A percentile compares a stretch with the other conserved stretches of the same genome.
phyloP scores from a whole-genome alignment of 2,113 vertebrate species.

The Monopterus albus region DNA sequence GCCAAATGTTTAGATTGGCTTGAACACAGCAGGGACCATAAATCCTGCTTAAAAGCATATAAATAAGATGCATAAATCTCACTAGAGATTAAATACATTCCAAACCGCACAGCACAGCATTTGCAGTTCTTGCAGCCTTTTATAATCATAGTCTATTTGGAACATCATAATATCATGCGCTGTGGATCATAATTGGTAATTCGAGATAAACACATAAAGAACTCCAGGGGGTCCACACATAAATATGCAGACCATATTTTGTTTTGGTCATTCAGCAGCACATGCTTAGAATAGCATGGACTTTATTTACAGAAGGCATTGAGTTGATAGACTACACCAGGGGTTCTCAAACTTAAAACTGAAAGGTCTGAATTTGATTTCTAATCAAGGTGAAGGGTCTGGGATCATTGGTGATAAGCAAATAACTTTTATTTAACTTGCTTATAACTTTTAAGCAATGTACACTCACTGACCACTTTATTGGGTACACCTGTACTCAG shows the following conservation, averaged over 20 bases:
- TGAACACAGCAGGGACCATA: slow-evolving; percentile 26
- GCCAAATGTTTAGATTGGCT: slow-evolving; percentile 51
- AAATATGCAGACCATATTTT: slow-evolving; percentile 33
- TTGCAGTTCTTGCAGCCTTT: slow-evolving; percentile 48
- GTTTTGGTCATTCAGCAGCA: slow-evolving; percentile 25
- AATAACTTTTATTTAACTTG: no score
- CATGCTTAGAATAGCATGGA: not conserved
- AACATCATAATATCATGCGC: slow-evolving; percentile 25
- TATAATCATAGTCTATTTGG: slow-evolving; percentile 46
- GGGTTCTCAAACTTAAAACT: no score
- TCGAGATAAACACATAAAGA: slow-evolving; percentile 25
- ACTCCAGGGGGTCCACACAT: slow-evolving; percentile 1
- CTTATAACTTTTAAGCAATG: no score
- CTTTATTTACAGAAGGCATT: slow-evolving; percentile 29
- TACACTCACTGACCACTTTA: no score
- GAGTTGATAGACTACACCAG: slow-evolving; percentile 17
- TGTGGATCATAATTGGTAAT: slow-evolving; percentile 22
- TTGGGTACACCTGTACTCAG: no score
- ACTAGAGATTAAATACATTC: slow-evolving; percentile 58
- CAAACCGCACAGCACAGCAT: slow-evolving; percentile 39
- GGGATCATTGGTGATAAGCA: no score
- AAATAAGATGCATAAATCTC: slow-evolving; percentile 64
- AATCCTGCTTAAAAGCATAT: slow-evolving; percentile 55
- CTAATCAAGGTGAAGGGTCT: no score
- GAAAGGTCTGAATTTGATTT: no score